phyloP scores from a whole-genome alignment of 2,113 vertebrate species.

The Dunckerocampus dactyliophorus region DNA sequence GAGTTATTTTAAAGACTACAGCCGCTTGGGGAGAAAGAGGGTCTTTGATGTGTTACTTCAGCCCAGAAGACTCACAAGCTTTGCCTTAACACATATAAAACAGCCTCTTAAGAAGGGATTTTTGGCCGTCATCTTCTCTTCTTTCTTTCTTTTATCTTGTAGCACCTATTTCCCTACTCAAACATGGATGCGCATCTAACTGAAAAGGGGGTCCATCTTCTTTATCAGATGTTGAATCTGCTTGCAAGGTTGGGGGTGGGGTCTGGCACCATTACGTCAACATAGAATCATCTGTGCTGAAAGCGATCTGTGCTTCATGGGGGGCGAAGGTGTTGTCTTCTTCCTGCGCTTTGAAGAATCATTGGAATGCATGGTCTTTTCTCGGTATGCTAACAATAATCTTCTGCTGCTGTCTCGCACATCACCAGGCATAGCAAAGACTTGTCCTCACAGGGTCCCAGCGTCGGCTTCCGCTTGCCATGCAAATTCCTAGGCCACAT shows the following conservation, averaged over 20 bases:
- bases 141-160: constrained; percentile 27
- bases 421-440: constrained; percentile 63
- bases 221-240: constrained; percentile 63
- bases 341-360: constrained; percentile 60
- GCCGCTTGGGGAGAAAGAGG: constrained; percentile 50
- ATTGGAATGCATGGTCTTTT: constrained; percentile 73
- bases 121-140: constrained; percentile 53
- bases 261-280: constrained; percentile 50
- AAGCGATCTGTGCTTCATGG: constrained; percentile 37
- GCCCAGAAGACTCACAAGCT: constrained; percentile 56
- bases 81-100: constrained; percentile 63
- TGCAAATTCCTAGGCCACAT: constrained; percentile 62
- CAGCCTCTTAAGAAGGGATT: constrained; percentile 49
- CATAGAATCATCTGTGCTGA: constrained; percentile 49
- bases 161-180: constrained; percentile 38
- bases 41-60: constrained; percentile 69
- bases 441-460: constrained; percentile 47
- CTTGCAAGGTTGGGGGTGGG: constrained; percentile 19
- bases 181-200: constrained; percentile 44
- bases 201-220: constrained; percentile 42
- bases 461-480: constrained; percentile 45
- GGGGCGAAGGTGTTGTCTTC: constrained; percentile 46
- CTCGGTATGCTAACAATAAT: constrained; percentile 71
- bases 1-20: constrained; percentile 62
- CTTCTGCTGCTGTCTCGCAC: constrained; percentile 64